Percentiles rank a stretch among this genome's conserved stretches.
phyloP scores from a whole-genome alignment of 2,113 vertebrate genomes.

The Agapornis roseicollis region DNA sequence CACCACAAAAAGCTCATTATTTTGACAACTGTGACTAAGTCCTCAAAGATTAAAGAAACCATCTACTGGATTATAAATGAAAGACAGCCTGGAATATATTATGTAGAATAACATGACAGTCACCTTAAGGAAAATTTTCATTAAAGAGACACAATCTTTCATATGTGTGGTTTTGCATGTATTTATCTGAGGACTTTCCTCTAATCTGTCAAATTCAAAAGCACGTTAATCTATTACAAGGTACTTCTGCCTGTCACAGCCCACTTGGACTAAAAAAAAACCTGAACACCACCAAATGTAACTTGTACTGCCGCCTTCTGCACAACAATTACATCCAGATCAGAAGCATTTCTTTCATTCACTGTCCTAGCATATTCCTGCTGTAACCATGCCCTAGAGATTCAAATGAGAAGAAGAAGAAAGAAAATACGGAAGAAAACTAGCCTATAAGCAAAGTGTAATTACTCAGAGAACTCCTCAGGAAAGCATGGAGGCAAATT shows the following conservation, averaged over 20 bases:
- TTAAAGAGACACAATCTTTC: background rate
- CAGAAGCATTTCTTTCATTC: background rate
- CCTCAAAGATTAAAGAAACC: conserved; percentile 38
- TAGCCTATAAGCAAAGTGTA: background rate
- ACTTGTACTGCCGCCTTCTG: background rate
- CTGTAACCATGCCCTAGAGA: background rate
- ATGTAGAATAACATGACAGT: background rate
- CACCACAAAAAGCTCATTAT: background rate
- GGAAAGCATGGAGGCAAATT: background rate
- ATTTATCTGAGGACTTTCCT: background rate
- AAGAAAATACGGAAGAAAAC: background rate
- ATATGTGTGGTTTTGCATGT: background rate
- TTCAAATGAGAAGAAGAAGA: background rate
- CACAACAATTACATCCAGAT: background rate
- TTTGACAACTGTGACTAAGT: conserved; percentile 52
- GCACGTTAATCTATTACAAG: background rate
- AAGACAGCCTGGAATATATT: conserved; percentile 32
- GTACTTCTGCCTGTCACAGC: background rate
- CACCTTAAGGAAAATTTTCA: background rate
- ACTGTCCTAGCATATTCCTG: background rate
- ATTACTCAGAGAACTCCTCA: background rate
- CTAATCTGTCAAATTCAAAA: background rate
- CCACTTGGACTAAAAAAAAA: background rate
- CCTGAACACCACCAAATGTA: background rate
- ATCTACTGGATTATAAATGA: conserved; percentile 41